Evolutionary conservation across 2,888 invertebrate genomes (phyloP).

Genomic region (Auanema sp.): DNA sequence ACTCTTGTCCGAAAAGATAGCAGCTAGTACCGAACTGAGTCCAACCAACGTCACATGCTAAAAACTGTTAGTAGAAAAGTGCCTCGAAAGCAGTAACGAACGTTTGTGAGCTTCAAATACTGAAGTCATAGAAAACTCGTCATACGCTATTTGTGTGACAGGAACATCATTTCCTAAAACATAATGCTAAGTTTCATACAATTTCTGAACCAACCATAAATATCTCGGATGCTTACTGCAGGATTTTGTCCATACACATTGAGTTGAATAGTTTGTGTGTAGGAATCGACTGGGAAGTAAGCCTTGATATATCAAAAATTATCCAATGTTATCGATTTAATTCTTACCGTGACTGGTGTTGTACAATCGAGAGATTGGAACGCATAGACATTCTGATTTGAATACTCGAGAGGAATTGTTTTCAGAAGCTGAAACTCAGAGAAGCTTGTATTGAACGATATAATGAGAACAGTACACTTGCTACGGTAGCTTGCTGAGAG

Average conservation of each 20-base stretch:
- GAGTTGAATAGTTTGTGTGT: conserved; percentile 43
- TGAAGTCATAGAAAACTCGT: conserved; percentile 7
- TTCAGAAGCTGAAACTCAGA: conserved; percentile 8
- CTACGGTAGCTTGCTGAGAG: neutral
- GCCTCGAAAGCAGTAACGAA: too few species aligned
- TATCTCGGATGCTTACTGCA: conserved; percentile 24
- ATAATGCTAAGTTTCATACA: too few species aligned
- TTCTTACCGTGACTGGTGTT: conserved; percentile 6
- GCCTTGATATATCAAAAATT: conserved; percentile 1
- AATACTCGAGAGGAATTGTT: conserved; percentile 38
- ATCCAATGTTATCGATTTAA: too few species aligned
- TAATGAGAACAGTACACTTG: neutral
- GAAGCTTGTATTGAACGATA: too few species aligned
- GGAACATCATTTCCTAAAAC: neutral
- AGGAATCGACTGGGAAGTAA: conserved; percentile 50
- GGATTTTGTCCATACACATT: conserved; percentile 31
- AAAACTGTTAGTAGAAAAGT: neutral
- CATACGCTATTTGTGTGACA: conserved; percentile 1
- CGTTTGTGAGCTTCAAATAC: conserved; percentile 35
- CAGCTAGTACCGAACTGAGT: conserved; percentile 35
- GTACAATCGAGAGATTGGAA: conserved; percentile 27
- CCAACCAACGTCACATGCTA: conserved; percentile 44
- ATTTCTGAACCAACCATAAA: conserved; percentile 17
- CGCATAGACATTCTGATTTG: conserved; percentile 23
- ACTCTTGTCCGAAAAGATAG: conserved; percentile 21